phyloP scores from a whole-genome alignment of 35 echinoderm and acorn worm genomes.

The Chiridota heheva region DNA sequence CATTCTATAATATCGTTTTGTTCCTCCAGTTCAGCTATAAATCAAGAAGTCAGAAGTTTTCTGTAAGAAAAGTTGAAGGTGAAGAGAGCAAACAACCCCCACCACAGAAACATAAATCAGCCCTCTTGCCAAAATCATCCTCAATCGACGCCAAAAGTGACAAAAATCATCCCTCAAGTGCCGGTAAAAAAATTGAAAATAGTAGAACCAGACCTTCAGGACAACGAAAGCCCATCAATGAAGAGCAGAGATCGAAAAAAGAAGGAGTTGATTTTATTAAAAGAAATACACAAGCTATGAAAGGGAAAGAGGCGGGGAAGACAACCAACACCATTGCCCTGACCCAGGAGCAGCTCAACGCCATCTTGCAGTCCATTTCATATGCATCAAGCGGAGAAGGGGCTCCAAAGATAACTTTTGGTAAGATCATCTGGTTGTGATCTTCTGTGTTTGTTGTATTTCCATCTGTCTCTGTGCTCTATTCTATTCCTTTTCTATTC shows the following conservation, averaged over 20 bases:
- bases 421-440: slow-evolving; percentile 43
- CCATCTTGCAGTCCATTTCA: slow-evolving; percentile 70
- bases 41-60: slow-evolving; percentile 36
- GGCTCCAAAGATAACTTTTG: slow-evolving; percentile 57
- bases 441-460: no score
- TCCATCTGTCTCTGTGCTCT: no score
- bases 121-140: neutral
- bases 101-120: neutral
- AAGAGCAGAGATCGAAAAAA: no score
- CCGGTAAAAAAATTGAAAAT: no score
- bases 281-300: slow-evolving; percentile 47
- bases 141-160: neutral
- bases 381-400: slow-evolving; percentile 15
- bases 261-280: slow-evolving; percentile 42
- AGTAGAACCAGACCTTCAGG: no score
- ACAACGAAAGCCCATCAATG: no score
- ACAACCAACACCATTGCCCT: slow-evolving; percentile 64
- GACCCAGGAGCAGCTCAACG: slow-evolving; percentile 75
- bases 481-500: no score
- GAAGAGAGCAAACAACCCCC: slow-evolving; percentile 18
- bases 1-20: neutral
- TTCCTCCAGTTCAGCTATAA: slow-evolving; percentile 76
- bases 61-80: slow-evolving; percentile 51
- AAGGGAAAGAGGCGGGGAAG: slow-evolving; percentile 1
- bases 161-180: no score